phyloP scores from a whole-genome alignment of 2,113 vertebrate genomes.

The Capra hircus region DNA sequence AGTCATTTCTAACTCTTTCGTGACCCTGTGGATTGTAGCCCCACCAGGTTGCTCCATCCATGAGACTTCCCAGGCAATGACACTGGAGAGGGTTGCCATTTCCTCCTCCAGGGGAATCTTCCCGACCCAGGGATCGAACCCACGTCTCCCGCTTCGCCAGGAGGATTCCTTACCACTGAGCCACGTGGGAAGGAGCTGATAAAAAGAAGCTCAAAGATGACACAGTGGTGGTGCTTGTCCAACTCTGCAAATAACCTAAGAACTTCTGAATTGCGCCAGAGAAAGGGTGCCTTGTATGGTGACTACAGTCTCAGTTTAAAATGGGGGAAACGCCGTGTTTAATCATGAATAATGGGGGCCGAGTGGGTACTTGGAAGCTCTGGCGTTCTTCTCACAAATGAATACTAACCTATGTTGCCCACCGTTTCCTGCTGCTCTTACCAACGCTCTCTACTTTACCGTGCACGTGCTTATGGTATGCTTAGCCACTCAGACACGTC shows the following conservation, averaged over 20 bases:
- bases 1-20: rapidly evolving
- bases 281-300: rapidly evolving
- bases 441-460: background rate
- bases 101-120: background rate
- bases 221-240: rapidly evolving
- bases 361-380: background rate
- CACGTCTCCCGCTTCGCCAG: rapidly evolving
- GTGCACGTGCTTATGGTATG: rapidly evolving
- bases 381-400: background rate
- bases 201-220: background rate
- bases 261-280: rapidly evolving
- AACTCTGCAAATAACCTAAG: background rate
- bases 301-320: too few relatives aligned
- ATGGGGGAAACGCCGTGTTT: too few relatives aligned
- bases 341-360: background rate
- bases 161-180: background rate
- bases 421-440: background rate
- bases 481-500: rapidly evolving
- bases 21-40: rapidly evolving
- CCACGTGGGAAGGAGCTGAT: background rate
- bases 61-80: background rate
- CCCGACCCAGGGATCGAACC: background rate
- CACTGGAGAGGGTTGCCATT: background rate
- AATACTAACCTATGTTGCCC: background rate
- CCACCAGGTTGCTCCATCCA: background rate